Evolutionary conservation across 1,140 invertebrate species (phyloP).

Genomic region (Cydia strobilella): DNA sequence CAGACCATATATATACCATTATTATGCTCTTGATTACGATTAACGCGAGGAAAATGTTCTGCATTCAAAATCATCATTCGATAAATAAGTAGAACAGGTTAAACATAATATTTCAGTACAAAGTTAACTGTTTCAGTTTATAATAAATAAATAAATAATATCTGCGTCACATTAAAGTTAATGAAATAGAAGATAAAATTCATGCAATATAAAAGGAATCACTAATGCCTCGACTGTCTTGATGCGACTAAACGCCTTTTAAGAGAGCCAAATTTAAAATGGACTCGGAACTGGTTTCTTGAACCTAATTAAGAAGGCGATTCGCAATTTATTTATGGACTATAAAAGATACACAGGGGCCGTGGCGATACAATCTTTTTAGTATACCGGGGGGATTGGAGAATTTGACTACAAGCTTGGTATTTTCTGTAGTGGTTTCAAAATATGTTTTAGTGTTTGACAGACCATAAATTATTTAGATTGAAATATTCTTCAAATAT

Average conservation of each 20-base stretch:
- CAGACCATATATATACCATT: neutral
- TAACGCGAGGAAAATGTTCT: no score
- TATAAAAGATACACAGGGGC: constrained; percentile 61
- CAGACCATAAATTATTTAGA: no score
- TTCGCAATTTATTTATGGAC: constrained; percentile 71
- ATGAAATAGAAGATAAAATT: neutral
- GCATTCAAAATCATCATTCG: no score
- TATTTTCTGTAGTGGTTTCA: neutral
- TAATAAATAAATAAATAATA: no score
- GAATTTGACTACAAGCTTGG: neutral
- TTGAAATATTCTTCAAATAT: no score
- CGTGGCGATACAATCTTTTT: constrained; percentile 4
- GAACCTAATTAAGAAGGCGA: constrained; percentile 71
- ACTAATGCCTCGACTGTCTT: neutral
- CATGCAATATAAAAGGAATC: neutral
- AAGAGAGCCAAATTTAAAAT: constrained; percentile 46
- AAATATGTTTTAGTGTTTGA: neutral
- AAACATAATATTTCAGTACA: neutral
- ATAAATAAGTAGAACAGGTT: neutral
- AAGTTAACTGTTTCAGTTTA: neutral
- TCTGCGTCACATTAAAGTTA: constrained; percentile 5
- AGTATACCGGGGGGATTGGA: neutral
- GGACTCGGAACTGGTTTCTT: constrained; percentile 50
- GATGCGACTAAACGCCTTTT: constrained; percentile 36
- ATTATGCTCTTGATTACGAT: neutral